Percentiles rank a stretch among this genome's conserved stretches.
Conservation (phyloP, 2,113 vertebrate genomes). For the Bufo gargarizans region DNA sequence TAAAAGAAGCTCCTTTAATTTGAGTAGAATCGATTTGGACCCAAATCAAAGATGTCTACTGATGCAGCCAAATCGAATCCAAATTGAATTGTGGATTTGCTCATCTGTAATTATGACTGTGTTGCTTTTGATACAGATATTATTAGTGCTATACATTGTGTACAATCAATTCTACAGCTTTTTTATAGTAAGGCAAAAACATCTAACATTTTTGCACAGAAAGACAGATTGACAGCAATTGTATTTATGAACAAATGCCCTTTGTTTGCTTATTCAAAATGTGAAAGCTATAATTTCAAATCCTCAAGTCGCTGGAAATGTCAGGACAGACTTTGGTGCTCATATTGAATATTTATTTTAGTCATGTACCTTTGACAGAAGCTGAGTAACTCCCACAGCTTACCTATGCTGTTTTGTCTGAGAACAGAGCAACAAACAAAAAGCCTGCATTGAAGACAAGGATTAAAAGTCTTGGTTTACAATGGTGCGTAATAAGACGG, state of each 20-base stretch:
- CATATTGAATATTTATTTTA: slow-evolving; percentile 47
- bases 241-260: neutral
- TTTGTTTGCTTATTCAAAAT: slow-evolving; percentile 21
- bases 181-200: neutral
- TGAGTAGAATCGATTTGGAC: too few species aligned
- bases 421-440: slow-evolving; percentile 47
- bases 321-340: slow-evolving; percentile 13
- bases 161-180: neutral
- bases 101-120: neutral
- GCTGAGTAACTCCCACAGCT: slow-evolving; percentile 45
- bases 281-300: slow-evolving; percentile 30
- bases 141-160: neutral
- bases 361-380: slow-evolving; percentile 51
- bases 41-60: too few species aligned
- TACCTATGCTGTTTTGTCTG: slow-evolving; percentile 32
- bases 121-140: neutral
- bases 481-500: slow-evolving; percentile 34
- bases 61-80: too few species aligned
- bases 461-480: slow-evolving; percentile 42
- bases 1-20: too few species aligned
- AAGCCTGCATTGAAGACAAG: slow-evolving; percentile 16
- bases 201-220: neutral
- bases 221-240: neutral
- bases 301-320: neutral
- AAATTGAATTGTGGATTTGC: neutral